Percentiles rank a stretch among this genome's conserved stretches.
Evolutionary conservation across 2,888 invertebrate genomes (phyloP).

Genomic region (Galeopsomyia nigrocyanea): DNA sequence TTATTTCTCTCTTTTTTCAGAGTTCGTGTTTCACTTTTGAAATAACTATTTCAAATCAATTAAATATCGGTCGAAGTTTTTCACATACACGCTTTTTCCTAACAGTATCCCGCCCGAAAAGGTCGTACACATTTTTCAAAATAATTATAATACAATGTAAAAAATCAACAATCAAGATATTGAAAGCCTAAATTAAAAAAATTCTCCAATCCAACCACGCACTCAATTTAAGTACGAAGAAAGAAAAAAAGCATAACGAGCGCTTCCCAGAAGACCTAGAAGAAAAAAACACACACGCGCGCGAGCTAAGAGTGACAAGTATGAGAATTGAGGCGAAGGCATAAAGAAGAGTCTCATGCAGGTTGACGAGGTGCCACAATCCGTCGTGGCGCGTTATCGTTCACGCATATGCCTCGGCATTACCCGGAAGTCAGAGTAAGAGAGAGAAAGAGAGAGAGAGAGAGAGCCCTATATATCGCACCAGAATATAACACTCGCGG

Average conservation of each 20-base stretch:
- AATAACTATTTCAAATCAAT: too few species aligned
- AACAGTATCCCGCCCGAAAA: too few species aligned
- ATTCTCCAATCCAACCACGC: not conserved
- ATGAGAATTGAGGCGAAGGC: constrained; percentile 21
- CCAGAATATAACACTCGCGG: constrained; percentile 11
- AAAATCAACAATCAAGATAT: too few species aligned
- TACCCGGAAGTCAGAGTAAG: constrained; percentile 14
- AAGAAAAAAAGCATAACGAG: not conserved
- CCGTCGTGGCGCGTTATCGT: constrained; percentile 34
- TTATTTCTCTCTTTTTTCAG: too few species aligned
- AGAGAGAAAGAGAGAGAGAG: constrained; percentile 13
- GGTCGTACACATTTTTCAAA: too few species aligned
- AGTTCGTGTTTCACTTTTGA: not conserved
- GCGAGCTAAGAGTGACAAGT: constrained; percentile 18
- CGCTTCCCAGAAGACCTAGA: not conserved
- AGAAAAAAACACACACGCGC: constrained; percentile 17
- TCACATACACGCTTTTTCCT: too few species aligned
- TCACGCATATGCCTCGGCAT: constrained; percentile 9
- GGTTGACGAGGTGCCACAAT: constrained; percentile 20
- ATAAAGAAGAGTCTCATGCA: constrained; percentile 26
- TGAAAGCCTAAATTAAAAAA: too few species aligned
- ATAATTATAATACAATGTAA: too few species aligned
- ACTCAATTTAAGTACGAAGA: not conserved
- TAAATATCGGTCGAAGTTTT: too few species aligned
- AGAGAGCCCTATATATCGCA: not conserved